Conservation (phyloP, 2,797 vertebrate species). For the Eidolon dupreanum region DNA sequence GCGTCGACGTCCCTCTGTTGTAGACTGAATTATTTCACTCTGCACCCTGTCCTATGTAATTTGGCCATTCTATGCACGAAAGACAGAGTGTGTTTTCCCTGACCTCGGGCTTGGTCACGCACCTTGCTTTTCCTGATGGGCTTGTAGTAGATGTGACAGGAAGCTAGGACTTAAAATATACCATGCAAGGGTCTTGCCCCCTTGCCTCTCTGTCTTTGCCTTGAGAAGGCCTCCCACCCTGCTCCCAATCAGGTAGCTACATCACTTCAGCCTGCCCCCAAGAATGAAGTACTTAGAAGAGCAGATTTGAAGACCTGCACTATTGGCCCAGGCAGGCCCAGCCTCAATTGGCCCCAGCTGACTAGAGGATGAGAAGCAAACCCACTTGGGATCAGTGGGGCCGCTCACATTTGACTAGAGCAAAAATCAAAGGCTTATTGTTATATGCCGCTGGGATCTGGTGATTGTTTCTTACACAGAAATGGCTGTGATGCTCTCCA, state of each 20-base stretch:
- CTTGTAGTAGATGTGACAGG: background rate
- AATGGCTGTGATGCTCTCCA: background rate
- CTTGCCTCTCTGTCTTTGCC: background rate
- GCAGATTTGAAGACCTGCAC: background rate
- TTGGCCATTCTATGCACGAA: background rate
- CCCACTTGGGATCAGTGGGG: background rate
- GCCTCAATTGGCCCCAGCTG: background rate
- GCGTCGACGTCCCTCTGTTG: background rate
- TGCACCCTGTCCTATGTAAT: background rate
- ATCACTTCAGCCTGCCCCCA: background rate
- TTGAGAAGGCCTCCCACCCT: background rate
- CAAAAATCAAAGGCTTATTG: background rate
- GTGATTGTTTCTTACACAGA: background rate
- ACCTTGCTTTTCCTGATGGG: background rate
- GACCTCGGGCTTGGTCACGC: rapidly evolving
- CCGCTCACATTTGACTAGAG: background rate
- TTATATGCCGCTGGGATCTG: background rate
- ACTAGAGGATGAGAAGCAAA: background rate
- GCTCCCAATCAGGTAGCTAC: background rate
- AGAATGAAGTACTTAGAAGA: background rate
- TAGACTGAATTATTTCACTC: background rate
- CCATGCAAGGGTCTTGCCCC: rapidly evolving
- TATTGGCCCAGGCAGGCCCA: background rate
- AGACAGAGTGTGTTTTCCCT: background rate
- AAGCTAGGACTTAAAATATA: background rate